phyloP scores from a whole-genome alignment of 2,888 invertebrate genomes.

The Sarcophaga rosellei region DNA sequence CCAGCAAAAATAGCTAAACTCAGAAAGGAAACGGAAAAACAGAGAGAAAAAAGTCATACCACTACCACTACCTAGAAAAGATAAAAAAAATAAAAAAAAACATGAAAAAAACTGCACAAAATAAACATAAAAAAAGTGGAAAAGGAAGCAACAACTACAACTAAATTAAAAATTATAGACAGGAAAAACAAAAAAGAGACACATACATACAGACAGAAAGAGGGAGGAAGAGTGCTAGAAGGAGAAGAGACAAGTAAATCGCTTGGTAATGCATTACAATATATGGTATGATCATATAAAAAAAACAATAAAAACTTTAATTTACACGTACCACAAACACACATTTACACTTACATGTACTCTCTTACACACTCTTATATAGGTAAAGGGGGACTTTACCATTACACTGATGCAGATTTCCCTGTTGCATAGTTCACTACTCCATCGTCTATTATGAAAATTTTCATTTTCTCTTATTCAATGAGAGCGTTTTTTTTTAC shows the following conservation, averaged over 20 bases:
- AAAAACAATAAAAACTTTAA: conserved; percentile 10
- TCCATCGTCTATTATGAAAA: conserved; percentile 16
- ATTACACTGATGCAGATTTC: conserved; percentile 17
- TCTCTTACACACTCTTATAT: too few relatives aligned
- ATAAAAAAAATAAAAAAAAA: conserved; percentile 27
- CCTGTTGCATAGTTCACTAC: conserved; percentile 45
- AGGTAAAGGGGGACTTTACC: too few relatives aligned
- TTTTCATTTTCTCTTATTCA: conserved; percentile 20
- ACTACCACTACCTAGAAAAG: background rate
- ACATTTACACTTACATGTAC: background rate
- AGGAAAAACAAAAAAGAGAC: conserved; percentile 32
- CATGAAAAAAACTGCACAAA: background rate
- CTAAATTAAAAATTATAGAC: background rate
- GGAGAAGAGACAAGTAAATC: too few relatives aligned
- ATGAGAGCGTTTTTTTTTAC: background rate
- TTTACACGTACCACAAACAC: background rate
- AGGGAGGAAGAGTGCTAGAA: background rate
- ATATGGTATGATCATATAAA: conserved; percentile 15
- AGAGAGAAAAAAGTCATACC: too few relatives aligned
- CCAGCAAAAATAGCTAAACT: conserved; percentile 37
- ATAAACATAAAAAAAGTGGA: background rate
- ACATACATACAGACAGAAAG: background rate
- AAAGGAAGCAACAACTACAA: too few relatives aligned
- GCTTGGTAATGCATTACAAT: background rate
- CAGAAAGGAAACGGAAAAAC: conserved; percentile 45